Conservation (phyloP, 2,797 vertebrate species). For the Esox masquinongy region DNA sequence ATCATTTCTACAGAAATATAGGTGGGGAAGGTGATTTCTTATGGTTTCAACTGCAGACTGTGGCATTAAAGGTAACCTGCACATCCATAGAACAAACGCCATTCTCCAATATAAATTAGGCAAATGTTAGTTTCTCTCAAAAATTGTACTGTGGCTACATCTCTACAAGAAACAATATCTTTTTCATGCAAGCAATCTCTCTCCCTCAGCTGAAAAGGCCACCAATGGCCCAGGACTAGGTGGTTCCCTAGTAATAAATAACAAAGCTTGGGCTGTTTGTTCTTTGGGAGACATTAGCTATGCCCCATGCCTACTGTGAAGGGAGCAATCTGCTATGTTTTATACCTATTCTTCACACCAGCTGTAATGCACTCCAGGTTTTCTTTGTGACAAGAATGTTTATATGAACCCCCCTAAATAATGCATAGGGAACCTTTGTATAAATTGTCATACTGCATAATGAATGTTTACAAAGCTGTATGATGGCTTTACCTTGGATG, state of each 20-base stretch:
- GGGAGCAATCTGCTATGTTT: constrained; percentile 49
- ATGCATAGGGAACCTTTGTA: constrained; percentile 83
- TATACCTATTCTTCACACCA: constrained; percentile 65
- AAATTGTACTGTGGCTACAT: constrained; percentile 15
- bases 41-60: too few relatives aligned
- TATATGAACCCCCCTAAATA: constrained; percentile 81
- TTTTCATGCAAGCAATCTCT: constrained; percentile 51
- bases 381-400: constrained; percentile 73
- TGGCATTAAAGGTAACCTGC: neutral
- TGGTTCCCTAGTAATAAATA: constrained; percentile 65
- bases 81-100: neutral
- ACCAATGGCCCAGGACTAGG: constrained; percentile 51
- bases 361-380: constrained; percentile 59
- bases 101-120: neutral
- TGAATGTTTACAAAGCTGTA: constrained; percentile 81
- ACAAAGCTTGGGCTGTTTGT: constrained; percentile 52
- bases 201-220: constrained; percentile 64
- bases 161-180: constrained; percentile 41
- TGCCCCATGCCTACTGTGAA: constrained; percentile 54
- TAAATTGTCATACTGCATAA: constrained; percentile 83
- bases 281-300: constrained; percentile 56
- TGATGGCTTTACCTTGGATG: constrained; percentile 72
- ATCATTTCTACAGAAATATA: too few relatives aligned
- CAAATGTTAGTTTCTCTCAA: constrained; percentile 1
- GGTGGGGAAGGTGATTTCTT: too few relatives aligned